Conservation (phyloP, 1,140 invertebrate genomes). For the Zaprionus ornatus region DNA sequence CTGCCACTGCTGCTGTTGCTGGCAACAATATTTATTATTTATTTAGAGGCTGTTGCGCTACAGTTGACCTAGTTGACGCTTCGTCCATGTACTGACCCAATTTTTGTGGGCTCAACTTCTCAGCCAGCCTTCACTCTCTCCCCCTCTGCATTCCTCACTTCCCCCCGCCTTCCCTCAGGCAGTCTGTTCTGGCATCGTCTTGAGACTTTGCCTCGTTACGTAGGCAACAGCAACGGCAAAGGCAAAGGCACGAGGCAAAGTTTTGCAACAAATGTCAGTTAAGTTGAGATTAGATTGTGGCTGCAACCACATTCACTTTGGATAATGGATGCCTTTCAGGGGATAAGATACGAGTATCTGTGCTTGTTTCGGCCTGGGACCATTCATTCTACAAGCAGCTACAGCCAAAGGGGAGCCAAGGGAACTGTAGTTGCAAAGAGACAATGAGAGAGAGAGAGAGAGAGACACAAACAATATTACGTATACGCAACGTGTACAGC, state of each 20-base stretch:
- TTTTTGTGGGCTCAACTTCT: slow-evolving; percentile 23
- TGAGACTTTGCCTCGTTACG: not conserved
- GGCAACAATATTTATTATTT: slow-evolving; percentile 75
- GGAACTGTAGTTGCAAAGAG: not conserved
- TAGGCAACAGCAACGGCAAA: not conserved
- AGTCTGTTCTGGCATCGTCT: not conserved
- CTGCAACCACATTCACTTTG: slow-evolving; percentile 6
- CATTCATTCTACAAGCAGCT: not conserved
- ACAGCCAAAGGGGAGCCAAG: not conserved
- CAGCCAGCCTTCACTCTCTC: not conserved
- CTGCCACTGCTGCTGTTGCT: slow-evolving; percentile 37
- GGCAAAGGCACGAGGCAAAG: not conserved
- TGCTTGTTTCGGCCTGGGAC: not conserved
- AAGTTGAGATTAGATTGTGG: slow-evolving; percentile 32
- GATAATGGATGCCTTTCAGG: slow-evolving; percentile 8
- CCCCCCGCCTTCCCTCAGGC: not conserved
- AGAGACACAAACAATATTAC: not conserved
- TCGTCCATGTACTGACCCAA: slow-evolving; percentile 60
- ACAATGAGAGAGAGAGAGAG: not conserved
- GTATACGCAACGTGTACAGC: not conserved
- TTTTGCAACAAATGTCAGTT: slow-evolving; percentile 19
- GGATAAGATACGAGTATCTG: not conserved
- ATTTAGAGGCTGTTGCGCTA: slow-evolving; percentile 57
- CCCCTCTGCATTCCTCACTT: not conserved
- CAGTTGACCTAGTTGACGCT: slow-evolving; percentile 64